phyloP scores from a whole-genome alignment of 1,140 invertebrate species.

The Helicoverpa zea region DNA sequence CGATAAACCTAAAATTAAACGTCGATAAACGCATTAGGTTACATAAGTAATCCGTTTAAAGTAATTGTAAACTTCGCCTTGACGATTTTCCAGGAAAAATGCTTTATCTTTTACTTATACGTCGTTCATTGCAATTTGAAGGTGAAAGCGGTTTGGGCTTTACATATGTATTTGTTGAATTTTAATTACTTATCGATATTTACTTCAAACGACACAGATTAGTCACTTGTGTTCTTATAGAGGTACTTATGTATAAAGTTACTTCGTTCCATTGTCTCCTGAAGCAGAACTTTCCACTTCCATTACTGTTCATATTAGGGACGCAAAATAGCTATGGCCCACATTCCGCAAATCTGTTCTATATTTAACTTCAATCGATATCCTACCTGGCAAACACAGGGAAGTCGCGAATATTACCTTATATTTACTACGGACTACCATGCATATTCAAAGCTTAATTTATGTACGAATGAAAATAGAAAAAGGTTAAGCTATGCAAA shows the following conservation, averaged over 20 bases:
- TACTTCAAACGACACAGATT: not conserved
- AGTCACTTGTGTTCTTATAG: not conserved
- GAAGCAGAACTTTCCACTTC: conserved; percentile 28
- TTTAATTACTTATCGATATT: not conserved
- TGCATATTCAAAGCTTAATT: conserved; percentile 10
- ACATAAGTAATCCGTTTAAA: conserved; percentile 33
- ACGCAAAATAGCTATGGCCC: conserved; percentile 16
- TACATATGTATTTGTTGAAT: conserved; percentile 4
- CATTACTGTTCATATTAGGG: conserved; percentile 18
- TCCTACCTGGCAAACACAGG: conserved; percentile 4
- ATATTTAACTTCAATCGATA: conserved; percentile 39
- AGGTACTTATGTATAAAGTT: not conserved
- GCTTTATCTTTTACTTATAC: not conserved
- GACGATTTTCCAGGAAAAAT: conserved; percentile 3
- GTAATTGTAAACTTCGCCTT: not conserved
- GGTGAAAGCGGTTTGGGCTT: conserved; percentile 5
- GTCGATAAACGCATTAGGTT: conserved; percentile 1
- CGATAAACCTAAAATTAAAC: not conserved
- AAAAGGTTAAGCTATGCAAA: not conserved
- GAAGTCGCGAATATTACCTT: conserved; percentile 5
- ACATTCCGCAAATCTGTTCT: conserved; percentile 31
- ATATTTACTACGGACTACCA: not conserved
- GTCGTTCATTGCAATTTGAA: conserved; percentile 10
- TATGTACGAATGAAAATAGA: conserved; percentile 1
- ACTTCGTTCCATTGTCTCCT: not conserved